A percentile compares a stretch with the other conserved stretches of the same genome.
Evolutionary conservation across 1,140 invertebrate species (phyloP).

Genomic region (Dryas iulia): DNA sequence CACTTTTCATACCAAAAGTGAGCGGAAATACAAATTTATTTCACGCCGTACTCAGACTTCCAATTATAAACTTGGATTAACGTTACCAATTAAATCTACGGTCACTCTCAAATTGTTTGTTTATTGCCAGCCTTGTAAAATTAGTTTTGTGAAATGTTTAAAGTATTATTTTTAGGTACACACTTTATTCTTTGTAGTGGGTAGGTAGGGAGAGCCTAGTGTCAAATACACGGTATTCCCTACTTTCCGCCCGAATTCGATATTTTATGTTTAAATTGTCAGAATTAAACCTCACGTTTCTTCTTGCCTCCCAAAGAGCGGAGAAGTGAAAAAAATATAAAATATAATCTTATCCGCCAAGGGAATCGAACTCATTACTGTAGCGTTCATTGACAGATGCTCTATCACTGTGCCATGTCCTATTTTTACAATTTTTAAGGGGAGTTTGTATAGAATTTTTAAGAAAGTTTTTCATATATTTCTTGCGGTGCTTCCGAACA

Average conservation of each 20-base stretch:
- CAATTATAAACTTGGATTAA: neutral
- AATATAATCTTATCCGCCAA: too few species aligned
- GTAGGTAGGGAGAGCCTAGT: too few species aligned
- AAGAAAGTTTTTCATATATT: neutral
- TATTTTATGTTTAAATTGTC: too few species aligned
- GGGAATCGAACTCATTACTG: too few species aligned
- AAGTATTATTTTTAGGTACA: neutral
- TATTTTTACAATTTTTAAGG: neutral
- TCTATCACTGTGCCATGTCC: too few species aligned
- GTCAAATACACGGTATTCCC: too few species aligned
- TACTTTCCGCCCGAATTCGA: too few species aligned
- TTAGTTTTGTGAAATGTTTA: neutral
- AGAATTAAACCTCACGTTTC: too few species aligned
- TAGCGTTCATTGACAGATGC: too few species aligned
- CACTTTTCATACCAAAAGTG: neutral
- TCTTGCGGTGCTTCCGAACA: neutral
- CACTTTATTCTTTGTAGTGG: too few species aligned
- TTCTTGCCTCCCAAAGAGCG: too few species aligned
- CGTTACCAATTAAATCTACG: neutral
- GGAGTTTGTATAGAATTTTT: neutral
- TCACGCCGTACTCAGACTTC: neutral
- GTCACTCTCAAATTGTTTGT: neutral
- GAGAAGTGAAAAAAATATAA: too few species aligned
- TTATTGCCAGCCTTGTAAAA: neutral
- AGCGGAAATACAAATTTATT: slow-evolving; percentile 1